Conservation (phyloP, 2,797 vertebrate genomes). For the Florisuga fusca region DNA sequence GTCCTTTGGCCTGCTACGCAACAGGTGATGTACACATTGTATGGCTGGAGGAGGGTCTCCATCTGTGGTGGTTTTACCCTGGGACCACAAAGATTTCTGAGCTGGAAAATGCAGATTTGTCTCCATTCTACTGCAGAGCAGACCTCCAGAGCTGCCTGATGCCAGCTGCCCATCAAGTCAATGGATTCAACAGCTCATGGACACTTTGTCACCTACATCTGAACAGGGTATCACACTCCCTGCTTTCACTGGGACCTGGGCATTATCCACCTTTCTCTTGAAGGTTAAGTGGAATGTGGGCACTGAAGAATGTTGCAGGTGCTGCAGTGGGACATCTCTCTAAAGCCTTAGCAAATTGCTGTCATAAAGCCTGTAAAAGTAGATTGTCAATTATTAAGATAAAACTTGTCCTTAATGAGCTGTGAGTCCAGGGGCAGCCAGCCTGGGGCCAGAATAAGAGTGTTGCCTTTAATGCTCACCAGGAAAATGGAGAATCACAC, state of each 20-base stretch:
- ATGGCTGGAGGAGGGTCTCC: not conserved
- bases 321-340: not conserved
- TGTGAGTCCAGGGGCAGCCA: not conserved
- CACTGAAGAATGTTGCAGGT: not conserved
- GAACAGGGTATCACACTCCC: not conserved
- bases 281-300: not conserved
- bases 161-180: not conserved
- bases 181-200: not conserved
- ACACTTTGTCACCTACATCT: not conserved
- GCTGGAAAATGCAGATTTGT: not conserved
- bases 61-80: not conserved
- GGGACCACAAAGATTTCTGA: not conserved
- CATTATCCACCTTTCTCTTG: not conserved
- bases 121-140: not conserved
- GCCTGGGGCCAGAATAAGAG: not conserved
- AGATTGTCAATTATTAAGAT: not conserved
- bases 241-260: not conserved
- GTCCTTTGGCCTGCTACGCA: not conserved
- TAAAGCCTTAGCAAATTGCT: not conserved
- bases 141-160: not conserved
- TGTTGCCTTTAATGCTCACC: not conserved
- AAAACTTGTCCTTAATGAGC: not conserved
- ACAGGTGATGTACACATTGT: fast-evolving
- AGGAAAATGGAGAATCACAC: not conserved
- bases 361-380: not conserved